Evolutionary conservation across 2,888 invertebrate genomes (phyloP), one percentile per base, ranked within the genome.

Genomic region (Brachycybe producta): DNA sequence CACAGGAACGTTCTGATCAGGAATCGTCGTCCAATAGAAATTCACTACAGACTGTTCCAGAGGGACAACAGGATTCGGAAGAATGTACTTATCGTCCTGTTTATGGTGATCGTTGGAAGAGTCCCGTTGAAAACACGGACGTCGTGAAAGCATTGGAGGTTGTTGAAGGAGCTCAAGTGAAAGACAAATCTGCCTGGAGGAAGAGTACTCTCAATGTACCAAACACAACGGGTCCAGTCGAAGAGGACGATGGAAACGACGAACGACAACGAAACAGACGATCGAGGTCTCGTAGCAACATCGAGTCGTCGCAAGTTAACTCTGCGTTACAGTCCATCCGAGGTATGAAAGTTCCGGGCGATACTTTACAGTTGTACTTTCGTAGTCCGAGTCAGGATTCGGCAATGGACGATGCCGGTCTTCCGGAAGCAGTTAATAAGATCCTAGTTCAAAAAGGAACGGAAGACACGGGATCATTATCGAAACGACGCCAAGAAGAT

Each of bases 131-230:
- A 8, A 30, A 36, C 30, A 27, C 35, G 5, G 47, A 45, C 32
- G 28, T 51, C n/a, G 54, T 52, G 24, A 55, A 55, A 40, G 52
- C 44, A 7, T 15, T 54, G 19, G 55, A 57, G 38, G 24, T 42
- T 2, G 30, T 50, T 8, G 56, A 55, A 39, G 44, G 43, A n/a
- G 62, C 65, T 41, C 64, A 68, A 5, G 75, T 76, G 52, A 82
- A 82, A 65, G 85, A 86, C 62, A 82, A 78, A 64, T 80, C 82
- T 35, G 75, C 80, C 7, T 82, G 84, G 73, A 75, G 84, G 64
- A 80, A 85, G 62, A 83, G 78, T 27, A 57, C 57, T 39, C 52
- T 61, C 5, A 61, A 79, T 62, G 75, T 77, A 15, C 70, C 75
- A 35, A 78, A 73, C 58, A 75, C 73, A 52, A 66, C 76, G 56